Conservation (phyloP, 2,888 invertebrate genomes). For the Epirrhoe alternata region DNA sequence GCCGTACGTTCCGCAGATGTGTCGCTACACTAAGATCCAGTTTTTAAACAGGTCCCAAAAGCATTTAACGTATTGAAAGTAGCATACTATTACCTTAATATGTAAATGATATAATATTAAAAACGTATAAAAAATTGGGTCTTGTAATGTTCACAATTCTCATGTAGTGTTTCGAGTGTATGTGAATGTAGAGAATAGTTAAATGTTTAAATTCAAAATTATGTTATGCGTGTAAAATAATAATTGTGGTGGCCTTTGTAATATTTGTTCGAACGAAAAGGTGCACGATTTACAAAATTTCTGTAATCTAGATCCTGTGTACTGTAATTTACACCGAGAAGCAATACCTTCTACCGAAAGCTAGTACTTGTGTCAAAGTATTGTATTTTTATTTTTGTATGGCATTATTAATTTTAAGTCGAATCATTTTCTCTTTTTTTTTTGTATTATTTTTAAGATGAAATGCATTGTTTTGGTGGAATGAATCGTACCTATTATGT, state of each 20-base stretch:
- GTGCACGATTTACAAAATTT: constrained; percentile 7
- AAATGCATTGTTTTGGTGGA: constrained; percentile 53
- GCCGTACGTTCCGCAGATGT: too few relatives aligned
- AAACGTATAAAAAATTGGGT: constrained; percentile 9
- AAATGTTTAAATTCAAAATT: constrained; percentile 44
- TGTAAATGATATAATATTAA: background rate
- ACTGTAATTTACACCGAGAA: constrained; percentile 11
- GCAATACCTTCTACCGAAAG: constrained; percentile 12
- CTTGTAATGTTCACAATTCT: constrained; percentile 10
- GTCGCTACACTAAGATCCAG: too few relatives aligned
- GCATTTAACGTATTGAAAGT: constrained; percentile 17
- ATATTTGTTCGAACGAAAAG: constrained; percentile 42
- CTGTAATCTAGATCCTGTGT: constrained; percentile 1
- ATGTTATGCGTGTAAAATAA: constrained; percentile 42
- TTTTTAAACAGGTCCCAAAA: constrained; percentile 14
- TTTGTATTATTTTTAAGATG: constrained; percentile 53
- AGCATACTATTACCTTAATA: constrained; percentile 3
- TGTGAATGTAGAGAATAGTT: constrained; percentile 58
- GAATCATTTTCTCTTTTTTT: constrained; percentile 45
- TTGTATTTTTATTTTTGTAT: constrained; percentile 39
- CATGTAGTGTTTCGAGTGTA: constrained; percentile 46
- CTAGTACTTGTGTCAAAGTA: constrained; percentile 15
- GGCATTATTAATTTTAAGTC: constrained; percentile 37
- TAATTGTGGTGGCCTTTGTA: constrained; percentile 55
- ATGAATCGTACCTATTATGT: constrained; percentile 50